These are phyloP conservation scores for Muscicapa striata DNA, from an alignment of 2,797 vertebrate species.

Conservation along the genomic window DNA sequence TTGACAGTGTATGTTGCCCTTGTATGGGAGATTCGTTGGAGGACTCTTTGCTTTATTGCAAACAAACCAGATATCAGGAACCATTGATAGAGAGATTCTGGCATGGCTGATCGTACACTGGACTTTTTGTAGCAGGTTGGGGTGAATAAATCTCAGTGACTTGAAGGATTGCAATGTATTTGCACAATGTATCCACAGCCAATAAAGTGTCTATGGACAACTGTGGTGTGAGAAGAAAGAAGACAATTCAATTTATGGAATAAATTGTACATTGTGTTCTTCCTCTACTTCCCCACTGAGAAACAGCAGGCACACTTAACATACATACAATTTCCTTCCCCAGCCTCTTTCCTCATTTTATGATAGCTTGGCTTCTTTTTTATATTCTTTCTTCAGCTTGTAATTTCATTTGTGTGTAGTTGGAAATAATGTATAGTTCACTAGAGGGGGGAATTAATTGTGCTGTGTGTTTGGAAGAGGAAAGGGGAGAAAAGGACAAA, in stretches of 20 bases:
- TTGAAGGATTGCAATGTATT: neutral
- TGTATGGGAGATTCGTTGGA: neutral
- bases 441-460: neutral
- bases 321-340: neutral
- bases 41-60: neutral
- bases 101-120: neutral
- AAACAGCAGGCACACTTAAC: neutral
- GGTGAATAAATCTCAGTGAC: neutral
- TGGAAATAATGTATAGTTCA: neutral
- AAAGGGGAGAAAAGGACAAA: neutral
- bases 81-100: neutral
- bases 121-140: neutral
- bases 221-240: neutral
- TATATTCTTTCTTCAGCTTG: neutral
- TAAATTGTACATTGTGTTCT: neutral
- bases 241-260: neutral
- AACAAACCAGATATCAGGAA: neutral
- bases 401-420: neutral
- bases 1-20: neutral
- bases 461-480: neutral
- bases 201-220: neutral
- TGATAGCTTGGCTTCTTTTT: neutral
- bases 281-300: neutral
- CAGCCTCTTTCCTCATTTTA: neutral
- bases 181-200: neutral